These are phyloP conservation scores for Halocaridina rubra DNA, from an alignment of 2,888 invertebrate species.

Conservation along the genomic window DNA sequence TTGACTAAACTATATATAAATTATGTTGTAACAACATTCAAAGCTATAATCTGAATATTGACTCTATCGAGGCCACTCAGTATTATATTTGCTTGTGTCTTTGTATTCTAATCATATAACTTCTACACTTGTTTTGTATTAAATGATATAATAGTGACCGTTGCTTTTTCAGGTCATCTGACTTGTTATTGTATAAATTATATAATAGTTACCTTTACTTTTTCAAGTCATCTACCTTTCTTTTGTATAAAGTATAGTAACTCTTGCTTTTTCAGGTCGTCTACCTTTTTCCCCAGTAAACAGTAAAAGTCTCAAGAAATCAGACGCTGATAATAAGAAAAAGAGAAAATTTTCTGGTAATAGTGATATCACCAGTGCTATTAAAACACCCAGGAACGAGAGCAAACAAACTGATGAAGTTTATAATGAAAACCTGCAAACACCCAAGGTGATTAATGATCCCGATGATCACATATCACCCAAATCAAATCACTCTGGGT, in stretches of 20 bases:
- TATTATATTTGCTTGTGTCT: too few species aligned
- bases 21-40: too few species aligned
- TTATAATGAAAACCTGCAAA: background rate
- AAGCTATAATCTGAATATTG: too few species aligned
- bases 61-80: too few species aligned
- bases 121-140: background rate
- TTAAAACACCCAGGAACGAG: background rate
- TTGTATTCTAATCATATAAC: too few species aligned
- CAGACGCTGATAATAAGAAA: background rate
- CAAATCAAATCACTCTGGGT: background rate
- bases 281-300: conserved; percentile 14
- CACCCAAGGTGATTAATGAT: background rate
- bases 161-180: too few species aligned
- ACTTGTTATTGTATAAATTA: too few species aligned
- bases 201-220: too few species aligned
- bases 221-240: too few species aligned
- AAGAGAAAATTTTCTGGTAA: background rate
- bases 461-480: background rate
- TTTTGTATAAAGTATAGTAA: background rate
- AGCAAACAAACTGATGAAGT: background rate
- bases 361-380: background rate
- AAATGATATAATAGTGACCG: background rate
- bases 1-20: too few species aligned
- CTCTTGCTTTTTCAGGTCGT: background rate
- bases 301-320: background rate